These are phyloP conservation scores for Stomatorhinus ivindoensis DNA, from an alignment of 2,113 vertebrate genomes.

Conservation along the genomic window DNA sequence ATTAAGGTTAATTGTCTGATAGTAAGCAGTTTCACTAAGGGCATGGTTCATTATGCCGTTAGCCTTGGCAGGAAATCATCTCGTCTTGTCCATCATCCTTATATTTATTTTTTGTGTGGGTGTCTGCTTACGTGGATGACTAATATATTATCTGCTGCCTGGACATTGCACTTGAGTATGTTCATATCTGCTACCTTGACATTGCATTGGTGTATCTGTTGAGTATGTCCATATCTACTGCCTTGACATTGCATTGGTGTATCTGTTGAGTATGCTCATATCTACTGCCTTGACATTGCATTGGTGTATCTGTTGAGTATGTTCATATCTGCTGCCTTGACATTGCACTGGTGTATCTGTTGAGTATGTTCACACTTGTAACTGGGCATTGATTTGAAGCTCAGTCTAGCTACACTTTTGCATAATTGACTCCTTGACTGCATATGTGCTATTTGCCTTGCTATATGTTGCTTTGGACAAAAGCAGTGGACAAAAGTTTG, in stretches of 20 bases:
- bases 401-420: not conserved
- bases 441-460: not conserved
- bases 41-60: not conserved
- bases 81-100: not conserved
- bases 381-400: not conserved
- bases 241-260: not conserved
- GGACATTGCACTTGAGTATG: not conserved
- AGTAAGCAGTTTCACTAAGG: not conserved
- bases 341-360: not conserved
- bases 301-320: too few species aligned
- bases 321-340: too few species aligned
- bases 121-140: not conserved
- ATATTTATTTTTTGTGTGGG: not conserved
- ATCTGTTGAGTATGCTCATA: too few species aligned
- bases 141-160: not conserved
- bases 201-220: not conserved
- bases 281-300: too few species aligned
- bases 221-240: not conserved
- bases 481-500: not conserved
- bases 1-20: slow-evolving; percentile 1
- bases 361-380: not conserved
- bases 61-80: not conserved
- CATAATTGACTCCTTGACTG: not conserved
- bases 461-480: not conserved
- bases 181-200: too few species aligned